These are phyloP conservation scores for Siderastrea radians DNA, from an alignment of 92 coral and sea anemone genomes.

Conservation along the genomic window DNA sequence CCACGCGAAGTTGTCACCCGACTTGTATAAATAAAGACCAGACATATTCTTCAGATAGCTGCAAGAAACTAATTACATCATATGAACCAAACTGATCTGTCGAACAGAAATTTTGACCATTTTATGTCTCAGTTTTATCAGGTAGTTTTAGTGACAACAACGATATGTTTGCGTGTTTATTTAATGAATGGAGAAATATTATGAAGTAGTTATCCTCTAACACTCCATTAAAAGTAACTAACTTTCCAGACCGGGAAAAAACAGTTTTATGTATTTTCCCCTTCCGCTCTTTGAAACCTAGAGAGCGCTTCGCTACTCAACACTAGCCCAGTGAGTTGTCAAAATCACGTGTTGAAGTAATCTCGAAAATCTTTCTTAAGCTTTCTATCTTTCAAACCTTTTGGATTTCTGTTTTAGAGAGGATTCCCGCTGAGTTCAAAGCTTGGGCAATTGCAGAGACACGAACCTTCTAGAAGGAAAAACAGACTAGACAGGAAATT, in stretches of 20 bases:
- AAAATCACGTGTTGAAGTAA: neutral
- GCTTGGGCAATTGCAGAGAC: neutral
- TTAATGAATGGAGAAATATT: neutral
- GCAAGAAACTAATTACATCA: neutral
- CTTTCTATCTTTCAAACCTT: neutral
- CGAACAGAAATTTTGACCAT: neutral
- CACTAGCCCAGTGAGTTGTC: neutral
- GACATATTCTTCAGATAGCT: neutral
- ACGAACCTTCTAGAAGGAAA: conserved; percentile 19
- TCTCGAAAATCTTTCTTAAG: neutral
- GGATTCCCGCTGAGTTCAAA: conserved; percentile 11
- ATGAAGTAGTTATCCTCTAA: neutral
- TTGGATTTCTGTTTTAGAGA: neutral
- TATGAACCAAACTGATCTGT: neutral
- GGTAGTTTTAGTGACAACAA: neutral
- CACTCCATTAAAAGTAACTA: neutral
- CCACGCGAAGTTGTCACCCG: neutral
- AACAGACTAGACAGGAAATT: conserved; percentile 11
- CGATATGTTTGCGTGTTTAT: neutral
- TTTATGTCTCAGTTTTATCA: conserved; percentile 3
- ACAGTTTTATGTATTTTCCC: neutral
- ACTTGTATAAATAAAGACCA: neutral
- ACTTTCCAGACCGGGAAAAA: too few relatives aligned
- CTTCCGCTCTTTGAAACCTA: neutral
- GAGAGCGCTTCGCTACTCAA: neutral